Evolutionary conservation across 2,888 invertebrate species (phyloP).

Genomic region (Diaperis boleti): DNA sequence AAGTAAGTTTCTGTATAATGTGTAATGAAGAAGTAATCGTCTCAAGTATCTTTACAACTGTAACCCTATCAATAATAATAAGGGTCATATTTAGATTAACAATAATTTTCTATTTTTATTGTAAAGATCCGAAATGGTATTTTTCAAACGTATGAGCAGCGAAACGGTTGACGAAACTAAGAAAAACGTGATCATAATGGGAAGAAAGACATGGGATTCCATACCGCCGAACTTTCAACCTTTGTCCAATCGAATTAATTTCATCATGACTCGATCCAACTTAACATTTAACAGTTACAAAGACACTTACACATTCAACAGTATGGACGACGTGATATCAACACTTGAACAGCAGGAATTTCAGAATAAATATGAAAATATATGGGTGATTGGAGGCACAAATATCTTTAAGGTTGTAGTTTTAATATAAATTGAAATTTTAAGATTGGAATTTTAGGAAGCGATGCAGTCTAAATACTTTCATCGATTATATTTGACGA

Average conservation of each 20-base stretch:
- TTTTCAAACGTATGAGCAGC: constrained; percentile 85
- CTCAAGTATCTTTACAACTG: too few species aligned
- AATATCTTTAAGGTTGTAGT: constrained; percentile 52
- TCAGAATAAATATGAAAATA: constrained; percentile 50
- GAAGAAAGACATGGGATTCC: constrained; percentile 92
- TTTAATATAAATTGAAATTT: not conserved
- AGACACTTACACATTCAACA: constrained; percentile 73
- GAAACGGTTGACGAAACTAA: constrained; percentile 74
- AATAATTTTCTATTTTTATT: too few species aligned
- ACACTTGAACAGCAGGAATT: constrained; percentile 65
- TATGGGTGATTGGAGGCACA: constrained; percentile 59
- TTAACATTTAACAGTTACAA: constrained; percentile 61
- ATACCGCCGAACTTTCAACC: constrained; percentile 89
- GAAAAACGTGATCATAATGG: constrained; percentile 95
- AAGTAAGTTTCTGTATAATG: constrained; percentile 78
- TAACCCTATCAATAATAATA: not conserved
- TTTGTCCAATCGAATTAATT: constrained; percentile 81
- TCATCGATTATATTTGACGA: constrained; percentile 85
- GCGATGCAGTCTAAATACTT: constrained; percentile 80
- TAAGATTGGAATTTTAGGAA: constrained; percentile 68
- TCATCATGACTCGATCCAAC: constrained; percentile 78
- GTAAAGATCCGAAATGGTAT: constrained; percentile 92
- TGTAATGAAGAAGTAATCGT: too few species aligned
- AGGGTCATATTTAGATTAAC: not conserved
- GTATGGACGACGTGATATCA: constrained; percentile 77